Evolutionary conservation across 2,113 vertebrate species (phyloP).

Genomic region (Sorex fumeus): DNA sequence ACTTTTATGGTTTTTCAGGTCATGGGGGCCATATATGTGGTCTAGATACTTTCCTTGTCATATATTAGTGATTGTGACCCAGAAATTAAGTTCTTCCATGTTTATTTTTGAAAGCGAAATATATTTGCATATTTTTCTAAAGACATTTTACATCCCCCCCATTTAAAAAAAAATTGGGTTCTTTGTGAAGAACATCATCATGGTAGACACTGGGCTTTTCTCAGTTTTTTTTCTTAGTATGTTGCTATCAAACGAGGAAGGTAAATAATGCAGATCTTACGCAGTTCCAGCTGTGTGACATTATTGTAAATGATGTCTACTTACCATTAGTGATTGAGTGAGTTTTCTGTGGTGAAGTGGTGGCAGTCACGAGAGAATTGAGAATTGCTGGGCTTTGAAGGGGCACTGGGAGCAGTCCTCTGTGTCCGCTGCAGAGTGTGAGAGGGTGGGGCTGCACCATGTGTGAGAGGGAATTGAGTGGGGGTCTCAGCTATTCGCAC

Average conservation of each 20-base stretch:
- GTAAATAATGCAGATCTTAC: background rate
- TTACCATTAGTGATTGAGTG: background rate
- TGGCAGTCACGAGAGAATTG: background rate
- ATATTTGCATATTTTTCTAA: background rate
- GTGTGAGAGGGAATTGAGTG: background rate
- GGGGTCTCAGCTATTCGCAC: background rate
- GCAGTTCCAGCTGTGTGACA: background rate
- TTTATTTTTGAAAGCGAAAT: conserved; percentile 33
- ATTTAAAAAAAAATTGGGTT: background rate
- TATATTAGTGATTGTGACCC: background rate
- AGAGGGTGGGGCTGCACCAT: background rate
- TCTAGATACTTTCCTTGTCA: background rate
- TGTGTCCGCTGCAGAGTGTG: rapidly evolving
- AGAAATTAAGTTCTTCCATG: background rate
- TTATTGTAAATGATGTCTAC: background rate
- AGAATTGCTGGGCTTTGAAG: background rate
- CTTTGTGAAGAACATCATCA: background rate
- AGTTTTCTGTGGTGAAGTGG: background rate
- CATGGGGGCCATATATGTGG: background rate
- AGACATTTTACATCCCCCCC: background rate
- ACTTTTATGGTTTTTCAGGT: background rate
- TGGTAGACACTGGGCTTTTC: background rate
- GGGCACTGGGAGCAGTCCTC: background rate
- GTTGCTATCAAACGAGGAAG: background rate
- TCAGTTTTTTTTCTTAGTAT: background rate